Percentiles rank a stretch among this genome's conserved stretches.
Evolutionary conservation across 1,140 invertebrate species (phyloP).

Genomic region (Drosophila quadrilineata): DNA sequence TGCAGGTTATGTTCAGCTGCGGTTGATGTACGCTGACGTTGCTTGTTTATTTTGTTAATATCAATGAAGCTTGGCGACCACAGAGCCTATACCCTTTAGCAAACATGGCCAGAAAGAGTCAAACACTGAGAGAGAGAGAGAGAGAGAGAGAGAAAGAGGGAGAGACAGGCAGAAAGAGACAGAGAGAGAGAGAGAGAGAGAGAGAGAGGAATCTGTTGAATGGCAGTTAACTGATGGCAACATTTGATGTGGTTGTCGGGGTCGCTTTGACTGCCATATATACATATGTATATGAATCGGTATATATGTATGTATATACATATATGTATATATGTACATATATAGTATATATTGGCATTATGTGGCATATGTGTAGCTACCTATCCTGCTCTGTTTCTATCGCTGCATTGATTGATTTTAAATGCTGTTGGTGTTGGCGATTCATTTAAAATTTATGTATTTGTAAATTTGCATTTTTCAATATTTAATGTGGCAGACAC

Average conservation of each 20-base stretch:
- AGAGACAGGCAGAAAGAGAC: not conserved
- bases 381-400: conserved; percentile 20
- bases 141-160: not conserved
- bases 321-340: not conserved
- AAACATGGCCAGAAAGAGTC: not conserved
- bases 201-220: not conserved
- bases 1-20: conserved; percentile 5
- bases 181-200: not conserved
- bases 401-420: conserved; percentile 69
- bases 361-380: not conserved
- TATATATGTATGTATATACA: not conserved
- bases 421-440: conserved; percentile 70
- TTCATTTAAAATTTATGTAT: conserved; percentile 69
- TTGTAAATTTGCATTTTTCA: conserved; percentile 74
- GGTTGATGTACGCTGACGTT: conserved; percentile 23
- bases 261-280: conserved; percentile 21
- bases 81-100: conserved; percentile 11
- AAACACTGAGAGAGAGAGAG: not conserved
- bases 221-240: conserved; percentile 2
- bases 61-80: conserved; percentile 22
- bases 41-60: conserved; percentile 47
- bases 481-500: conserved; percentile 64
- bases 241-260: conserved; percentile 27
- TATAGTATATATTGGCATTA: conserved; percentile 8
- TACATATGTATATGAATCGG: not conserved